These are phyloP conservation scores for Calliopum simillimum DNA, from an alignment of 2,888 invertebrate species.

Conservation along the genomic window DNA sequence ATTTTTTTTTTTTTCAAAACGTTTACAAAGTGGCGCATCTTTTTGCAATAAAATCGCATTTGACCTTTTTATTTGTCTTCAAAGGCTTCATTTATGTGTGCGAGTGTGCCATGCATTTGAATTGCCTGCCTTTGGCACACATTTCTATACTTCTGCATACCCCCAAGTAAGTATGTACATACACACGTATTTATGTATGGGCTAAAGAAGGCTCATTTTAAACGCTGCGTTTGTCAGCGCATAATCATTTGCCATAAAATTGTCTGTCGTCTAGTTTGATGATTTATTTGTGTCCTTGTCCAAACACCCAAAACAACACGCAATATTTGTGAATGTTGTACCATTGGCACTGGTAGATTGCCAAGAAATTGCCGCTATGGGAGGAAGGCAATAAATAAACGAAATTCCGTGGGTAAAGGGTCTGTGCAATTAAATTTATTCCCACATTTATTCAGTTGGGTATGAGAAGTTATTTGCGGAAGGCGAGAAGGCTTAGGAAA, in stretches of 20 bases:
- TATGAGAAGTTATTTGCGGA: no score
- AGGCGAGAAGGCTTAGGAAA: no score
- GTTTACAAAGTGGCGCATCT: background rate
- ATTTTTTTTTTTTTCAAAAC: background rate
- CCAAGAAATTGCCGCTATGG: conserved; percentile 3
- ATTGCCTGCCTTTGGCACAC: background rate
- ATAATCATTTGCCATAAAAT: conserved; percentile 22
- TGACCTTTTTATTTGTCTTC: conserved; percentile 5
- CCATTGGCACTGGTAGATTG: background rate
- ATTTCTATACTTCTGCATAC: background rate
- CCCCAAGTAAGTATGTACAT: background rate
- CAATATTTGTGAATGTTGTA: background rate
- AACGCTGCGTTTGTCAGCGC: background rate
- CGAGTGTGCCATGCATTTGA: background rate
- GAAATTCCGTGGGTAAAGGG: no score
- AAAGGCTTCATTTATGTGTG: conserved; percentile 1
- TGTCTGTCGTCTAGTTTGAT: conserved; percentile 20
- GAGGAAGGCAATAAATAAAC: conserved; percentile 1
- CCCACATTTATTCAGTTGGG: no score
- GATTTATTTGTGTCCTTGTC: conserved; percentile 18
- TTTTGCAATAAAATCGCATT: conserved; percentile 3
- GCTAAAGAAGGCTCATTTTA: background rate
- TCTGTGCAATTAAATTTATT: no score
- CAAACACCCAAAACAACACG: background rate
- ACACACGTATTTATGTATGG: conserved; percentile 1